These are phyloP conservation scores for Ophioninae sp. DNA, from an alignment of 2,888 invertebrate genomes.

Conservation along the genomic window DNA sequence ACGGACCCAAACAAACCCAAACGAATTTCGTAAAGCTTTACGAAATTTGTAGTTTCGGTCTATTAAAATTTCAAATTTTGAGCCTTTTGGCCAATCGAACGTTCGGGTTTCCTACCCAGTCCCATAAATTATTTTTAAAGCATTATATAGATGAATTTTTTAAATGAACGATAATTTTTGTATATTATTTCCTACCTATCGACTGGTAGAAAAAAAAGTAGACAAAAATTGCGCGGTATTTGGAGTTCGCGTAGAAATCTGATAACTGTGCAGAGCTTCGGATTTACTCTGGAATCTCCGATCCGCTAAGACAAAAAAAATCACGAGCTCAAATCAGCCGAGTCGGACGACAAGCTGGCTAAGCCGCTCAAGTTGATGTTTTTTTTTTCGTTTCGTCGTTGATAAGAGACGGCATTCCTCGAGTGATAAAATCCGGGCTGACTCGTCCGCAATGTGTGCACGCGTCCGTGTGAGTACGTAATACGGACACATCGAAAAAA, in stretches of 20 bases:
- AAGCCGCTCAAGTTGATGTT: slow-evolving; percentile 57
- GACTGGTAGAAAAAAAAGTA: neutral
- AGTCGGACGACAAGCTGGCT: slow-evolving; percentile 60
- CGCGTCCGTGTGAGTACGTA: neutral
- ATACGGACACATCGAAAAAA: neutral
- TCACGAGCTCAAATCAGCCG: slow-evolving; percentile 38
- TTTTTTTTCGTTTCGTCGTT: slow-evolving; percentile 26
- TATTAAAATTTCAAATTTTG: too few relatives aligned
- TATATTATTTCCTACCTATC: neutral
- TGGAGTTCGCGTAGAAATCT: neutral
- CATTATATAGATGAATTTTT: too few relatives aligned
- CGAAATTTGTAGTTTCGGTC: too few relatives aligned
- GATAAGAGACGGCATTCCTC: slow-evolving; percentile 61
- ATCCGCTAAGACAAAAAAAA: slow-evolving; percentile 1
- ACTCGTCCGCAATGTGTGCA: slow-evolving; percentile 22
- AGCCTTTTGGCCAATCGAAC: too few relatives aligned
- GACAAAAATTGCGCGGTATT: neutral
- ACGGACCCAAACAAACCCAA: too few relatives aligned
- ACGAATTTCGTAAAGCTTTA: too few relatives aligned
- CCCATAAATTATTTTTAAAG: too few relatives aligned
- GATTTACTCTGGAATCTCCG: neutral
- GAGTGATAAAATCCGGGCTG: slow-evolving; percentile 53
- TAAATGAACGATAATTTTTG: neutral
- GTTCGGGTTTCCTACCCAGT: too few relatives aligned
- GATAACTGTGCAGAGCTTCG: neutral